Conservation (phyloP, 2,797 vertebrate genomes). For the Crax fasciolata region DNA sequence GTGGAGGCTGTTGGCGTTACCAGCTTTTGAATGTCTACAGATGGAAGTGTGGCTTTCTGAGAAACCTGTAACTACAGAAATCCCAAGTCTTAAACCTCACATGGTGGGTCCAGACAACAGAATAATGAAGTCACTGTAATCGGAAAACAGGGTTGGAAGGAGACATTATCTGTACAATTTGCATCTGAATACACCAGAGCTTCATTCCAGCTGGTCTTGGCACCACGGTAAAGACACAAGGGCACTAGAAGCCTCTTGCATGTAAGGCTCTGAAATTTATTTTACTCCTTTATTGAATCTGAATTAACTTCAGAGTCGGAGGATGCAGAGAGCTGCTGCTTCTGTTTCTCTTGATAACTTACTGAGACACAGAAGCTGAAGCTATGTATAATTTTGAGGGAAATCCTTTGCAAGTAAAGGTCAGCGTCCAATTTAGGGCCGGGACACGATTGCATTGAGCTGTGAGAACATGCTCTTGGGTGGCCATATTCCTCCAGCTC, state of each 20-base stretch:
- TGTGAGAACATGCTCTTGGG: neutral
- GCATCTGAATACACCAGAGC: neutral
- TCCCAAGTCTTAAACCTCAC: neutral
- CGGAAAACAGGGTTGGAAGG: fast-evolving
- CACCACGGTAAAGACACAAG: neutral
- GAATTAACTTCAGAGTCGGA: neutral
- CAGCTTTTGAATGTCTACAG: neutral
- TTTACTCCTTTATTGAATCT: neutral
- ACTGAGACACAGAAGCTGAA: neutral
- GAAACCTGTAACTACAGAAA: neutral
- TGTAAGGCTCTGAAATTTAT: neutral
- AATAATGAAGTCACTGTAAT: neutral
- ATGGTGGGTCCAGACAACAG: neutral
- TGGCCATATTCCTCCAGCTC: neutral
- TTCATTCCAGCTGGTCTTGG: neutral
- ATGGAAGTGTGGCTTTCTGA: neutral
- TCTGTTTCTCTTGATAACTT: neutral
- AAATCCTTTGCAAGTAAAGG: neutral
- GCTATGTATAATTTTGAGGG: neutral
- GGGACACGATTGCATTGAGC: fast-evolving
- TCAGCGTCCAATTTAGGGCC: neutral
- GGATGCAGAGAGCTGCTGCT: neutral
- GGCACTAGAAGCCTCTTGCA: neutral
- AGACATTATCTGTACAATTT: neutral
- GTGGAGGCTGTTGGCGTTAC: neutral